Conservation (phyloP, 2,113 vertebrate species). For the Gorsachius goisagi region DNA sequence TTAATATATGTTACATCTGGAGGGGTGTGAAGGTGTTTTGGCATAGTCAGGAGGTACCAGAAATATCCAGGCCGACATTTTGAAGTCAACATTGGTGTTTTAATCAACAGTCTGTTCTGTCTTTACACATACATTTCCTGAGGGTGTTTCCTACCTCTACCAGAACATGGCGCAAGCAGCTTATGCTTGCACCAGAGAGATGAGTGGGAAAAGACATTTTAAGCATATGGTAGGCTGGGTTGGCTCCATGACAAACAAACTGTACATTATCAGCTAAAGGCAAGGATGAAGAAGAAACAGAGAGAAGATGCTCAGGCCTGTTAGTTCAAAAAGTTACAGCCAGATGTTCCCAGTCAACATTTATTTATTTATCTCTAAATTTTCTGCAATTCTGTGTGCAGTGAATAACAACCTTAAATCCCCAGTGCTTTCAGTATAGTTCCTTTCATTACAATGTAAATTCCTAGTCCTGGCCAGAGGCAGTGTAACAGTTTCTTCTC, state of each 20-base stretch:
- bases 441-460: neutral
- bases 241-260: neutral
- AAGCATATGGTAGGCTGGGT: neutral
- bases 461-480: neutral
- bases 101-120: neutral
- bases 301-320: neutral
- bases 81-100: neutral
- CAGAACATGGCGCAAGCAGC: neutral
- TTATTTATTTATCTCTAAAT: neutral
- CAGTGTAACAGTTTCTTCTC: rapidly evolving
- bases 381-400: neutral
- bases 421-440: neutral
- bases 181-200: neutral
- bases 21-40: neutral
- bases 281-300: neutral
- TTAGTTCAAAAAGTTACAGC: neutral
- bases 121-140: neutral
- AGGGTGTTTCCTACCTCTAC: neutral
- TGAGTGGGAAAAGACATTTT: neutral
- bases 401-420: neutral
- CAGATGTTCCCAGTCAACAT: neutral
- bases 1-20: neutral
- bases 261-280: neutral
- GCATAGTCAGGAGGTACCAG: neutral
- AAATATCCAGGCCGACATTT: neutral